phyloP scores from a whole-genome alignment of 2,797 vertebrate species.

The Amazona finschi region DNA sequence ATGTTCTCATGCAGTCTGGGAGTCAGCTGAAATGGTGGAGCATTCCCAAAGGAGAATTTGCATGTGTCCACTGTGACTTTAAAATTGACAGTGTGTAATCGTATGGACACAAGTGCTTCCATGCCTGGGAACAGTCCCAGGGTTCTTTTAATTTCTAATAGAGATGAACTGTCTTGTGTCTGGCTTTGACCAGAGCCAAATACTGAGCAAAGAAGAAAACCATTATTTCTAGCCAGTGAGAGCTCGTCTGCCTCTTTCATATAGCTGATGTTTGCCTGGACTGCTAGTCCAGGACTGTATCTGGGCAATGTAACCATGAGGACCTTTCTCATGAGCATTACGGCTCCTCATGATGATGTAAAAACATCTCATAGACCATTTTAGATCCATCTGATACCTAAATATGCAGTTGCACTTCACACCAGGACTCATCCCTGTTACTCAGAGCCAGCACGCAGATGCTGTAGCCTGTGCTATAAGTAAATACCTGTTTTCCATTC shows the following conservation, averaged over 20 bases:
- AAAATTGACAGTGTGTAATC: neutral
- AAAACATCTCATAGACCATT: neutral
- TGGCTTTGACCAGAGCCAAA: neutral
- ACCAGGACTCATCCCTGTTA: neutral
- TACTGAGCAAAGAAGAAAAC: neutral
- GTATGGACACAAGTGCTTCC: neutral
- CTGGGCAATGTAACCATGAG: neutral
- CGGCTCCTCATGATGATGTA: neutral
- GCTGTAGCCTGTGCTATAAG: neutral
- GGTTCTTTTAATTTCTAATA: neutral
- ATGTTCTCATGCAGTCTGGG: neutral
- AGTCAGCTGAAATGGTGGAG: neutral
- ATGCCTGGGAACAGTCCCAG: neutral
- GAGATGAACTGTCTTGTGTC: neutral
- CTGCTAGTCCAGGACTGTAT: neutral
- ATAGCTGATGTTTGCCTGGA: neutral
- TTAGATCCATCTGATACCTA: neutral
- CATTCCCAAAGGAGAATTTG: neutral
- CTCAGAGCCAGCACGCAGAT: neutral
- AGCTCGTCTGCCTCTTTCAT: neutral
- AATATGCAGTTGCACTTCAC: neutral
- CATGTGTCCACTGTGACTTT: neutral
- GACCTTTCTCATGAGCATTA: neutral
- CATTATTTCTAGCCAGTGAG: neutral
- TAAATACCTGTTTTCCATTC: neutral